phyloP scores from a whole-genome alignment of 1,140 invertebrate genomes.

The Drosophila virilis region DNA sequence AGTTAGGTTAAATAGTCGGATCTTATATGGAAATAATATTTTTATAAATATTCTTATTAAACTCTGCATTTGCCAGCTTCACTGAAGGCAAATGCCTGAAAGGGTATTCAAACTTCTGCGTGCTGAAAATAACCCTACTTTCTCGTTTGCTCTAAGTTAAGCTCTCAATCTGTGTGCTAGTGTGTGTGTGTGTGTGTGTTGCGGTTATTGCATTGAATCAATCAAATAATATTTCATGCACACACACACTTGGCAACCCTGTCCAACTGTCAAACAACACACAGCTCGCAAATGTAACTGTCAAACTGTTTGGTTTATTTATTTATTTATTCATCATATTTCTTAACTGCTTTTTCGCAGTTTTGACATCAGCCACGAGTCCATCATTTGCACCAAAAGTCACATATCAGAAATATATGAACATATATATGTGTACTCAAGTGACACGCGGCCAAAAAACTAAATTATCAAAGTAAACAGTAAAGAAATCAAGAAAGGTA shows the following conservation, averaged over 20 bases:
- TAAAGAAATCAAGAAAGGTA: not conserved
- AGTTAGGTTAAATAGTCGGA: too few species aligned
- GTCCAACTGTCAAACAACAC: slow-evolving; percentile 58
- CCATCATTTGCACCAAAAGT: slow-evolving; percentile 53
- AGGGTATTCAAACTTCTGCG: too few species aligned
- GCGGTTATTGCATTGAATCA: slow-evolving; percentile 42
- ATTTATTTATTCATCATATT: slow-evolving; percentile 74
- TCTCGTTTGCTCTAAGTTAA: not conserved
- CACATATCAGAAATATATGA: slow-evolving; percentile 42
- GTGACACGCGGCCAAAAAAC: slow-evolving; percentile 36
- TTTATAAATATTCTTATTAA: too few species aligned
- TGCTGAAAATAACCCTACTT: not conserved
- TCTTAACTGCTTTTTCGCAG: slow-evolving; percentile 55
- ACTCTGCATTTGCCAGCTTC: too few species aligned
- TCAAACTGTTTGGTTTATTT: slow-evolving; percentile 55
- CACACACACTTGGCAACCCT: slow-evolving; percentile 35
- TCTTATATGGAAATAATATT: too few species aligned
- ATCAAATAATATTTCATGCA: slow-evolving; percentile 43
- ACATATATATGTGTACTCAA: not conserved
- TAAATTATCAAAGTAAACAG: slow-evolving; percentile 3
- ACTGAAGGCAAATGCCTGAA: too few species aligned
- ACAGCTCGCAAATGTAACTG: slow-evolving; percentile 47
- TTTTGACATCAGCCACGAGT: slow-evolving; percentile 50
- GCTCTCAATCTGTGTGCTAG: slow-evolving; percentile 15
- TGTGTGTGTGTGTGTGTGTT: not conserved